Evolutionary conservation across 2,797 vertebrate species (phyloP).

Genomic region (Silurus lanzhouensis): DNA sequence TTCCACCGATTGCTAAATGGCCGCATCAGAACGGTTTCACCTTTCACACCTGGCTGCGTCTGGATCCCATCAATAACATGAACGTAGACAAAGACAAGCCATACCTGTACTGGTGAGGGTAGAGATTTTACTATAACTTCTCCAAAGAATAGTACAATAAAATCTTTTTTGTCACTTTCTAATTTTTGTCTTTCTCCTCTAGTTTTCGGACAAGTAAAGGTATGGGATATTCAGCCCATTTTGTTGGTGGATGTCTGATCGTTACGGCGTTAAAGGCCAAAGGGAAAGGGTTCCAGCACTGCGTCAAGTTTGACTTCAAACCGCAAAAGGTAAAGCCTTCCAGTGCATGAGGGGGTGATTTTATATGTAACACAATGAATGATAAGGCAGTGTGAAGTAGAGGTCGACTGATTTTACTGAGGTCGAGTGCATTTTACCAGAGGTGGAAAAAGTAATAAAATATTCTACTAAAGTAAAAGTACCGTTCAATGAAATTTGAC

Average conservation of each 20-base stretch:
- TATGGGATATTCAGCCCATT: constrained; percentile 97
- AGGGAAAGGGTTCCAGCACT: constrained; percentile 98
- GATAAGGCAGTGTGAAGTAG: neutral
- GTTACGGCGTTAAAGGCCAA: constrained; percentile 97
- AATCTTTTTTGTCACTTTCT: neutral
- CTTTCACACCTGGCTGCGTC: constrained; percentile 97
- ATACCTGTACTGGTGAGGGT: constrained; percentile 93
- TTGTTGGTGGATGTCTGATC: constrained; percentile 95
- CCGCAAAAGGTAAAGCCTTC: constrained; percentile 87
- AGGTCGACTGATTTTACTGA: too few relatives aligned
- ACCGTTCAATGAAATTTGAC: too few relatives aligned
- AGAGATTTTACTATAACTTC: neutral
- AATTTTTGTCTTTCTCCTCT: constrained; percentile 29
- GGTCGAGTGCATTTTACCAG: too few relatives aligned
- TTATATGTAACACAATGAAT: neutral
- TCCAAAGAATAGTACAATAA: neutral
- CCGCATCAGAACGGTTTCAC: constrained; percentile 98
- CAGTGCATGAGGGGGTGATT: too few relatives aligned
- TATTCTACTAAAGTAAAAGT: too few relatives aligned
- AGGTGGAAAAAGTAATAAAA: too few relatives aligned
- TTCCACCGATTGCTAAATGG: constrained; percentile 98
- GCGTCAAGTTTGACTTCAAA: constrained; percentile 98
- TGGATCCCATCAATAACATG: constrained; percentile 98
- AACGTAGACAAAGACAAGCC: constrained; percentile 99
- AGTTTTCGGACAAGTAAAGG: constrained; percentile 98